phyloP scores from a whole-genome alignment of 2,113 vertebrate genomes.

The Myotis davidii region DNA sequence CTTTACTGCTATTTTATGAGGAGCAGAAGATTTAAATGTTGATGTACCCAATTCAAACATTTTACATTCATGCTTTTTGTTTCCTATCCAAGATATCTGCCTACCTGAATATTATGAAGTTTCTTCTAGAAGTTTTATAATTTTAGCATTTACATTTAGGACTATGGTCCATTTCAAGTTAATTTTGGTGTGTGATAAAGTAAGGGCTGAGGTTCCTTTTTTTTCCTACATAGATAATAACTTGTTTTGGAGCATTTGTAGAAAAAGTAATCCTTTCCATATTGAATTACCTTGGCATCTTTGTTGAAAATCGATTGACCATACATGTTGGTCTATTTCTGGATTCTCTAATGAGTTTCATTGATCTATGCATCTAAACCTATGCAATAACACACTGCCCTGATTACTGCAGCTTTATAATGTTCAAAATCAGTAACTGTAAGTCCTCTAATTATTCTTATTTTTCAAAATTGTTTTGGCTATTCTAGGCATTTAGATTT shows the following conservation, averaged over 20 bases:
- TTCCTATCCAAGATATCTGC: slow-evolving; percentile 1
- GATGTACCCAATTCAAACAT: neutral
- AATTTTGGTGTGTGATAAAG: neutral
- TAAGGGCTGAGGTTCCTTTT: neutral
- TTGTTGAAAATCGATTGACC: slow-evolving; percentile 43
- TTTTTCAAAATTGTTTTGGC: neutral
- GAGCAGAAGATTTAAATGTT: slow-evolving; percentile 17
- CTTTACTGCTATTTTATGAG: neutral
- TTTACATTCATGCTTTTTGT: neutral
- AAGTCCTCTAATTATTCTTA: slow-evolving; percentile 6
- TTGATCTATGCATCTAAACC: neutral
- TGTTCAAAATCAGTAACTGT: neutral
- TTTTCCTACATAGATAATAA: neutral
- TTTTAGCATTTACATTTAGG: neutral
- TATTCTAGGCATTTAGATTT: neutral
- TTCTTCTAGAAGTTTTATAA: slow-evolving; percentile 6
- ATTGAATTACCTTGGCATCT: slow-evolving; percentile 9
- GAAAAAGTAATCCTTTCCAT: slow-evolving; percentile 22
- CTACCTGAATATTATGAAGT: neutral
- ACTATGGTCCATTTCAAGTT: neutral
- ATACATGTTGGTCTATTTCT: neutral
- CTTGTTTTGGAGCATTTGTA: neutral
- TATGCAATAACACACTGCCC: neutral
- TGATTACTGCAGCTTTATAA: slow-evolving; percentile 11
- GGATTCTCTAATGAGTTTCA: neutral